phyloP scores from a whole-genome alignment of 1,140 invertebrate species.

The Camponotus vicinus region DNA sequence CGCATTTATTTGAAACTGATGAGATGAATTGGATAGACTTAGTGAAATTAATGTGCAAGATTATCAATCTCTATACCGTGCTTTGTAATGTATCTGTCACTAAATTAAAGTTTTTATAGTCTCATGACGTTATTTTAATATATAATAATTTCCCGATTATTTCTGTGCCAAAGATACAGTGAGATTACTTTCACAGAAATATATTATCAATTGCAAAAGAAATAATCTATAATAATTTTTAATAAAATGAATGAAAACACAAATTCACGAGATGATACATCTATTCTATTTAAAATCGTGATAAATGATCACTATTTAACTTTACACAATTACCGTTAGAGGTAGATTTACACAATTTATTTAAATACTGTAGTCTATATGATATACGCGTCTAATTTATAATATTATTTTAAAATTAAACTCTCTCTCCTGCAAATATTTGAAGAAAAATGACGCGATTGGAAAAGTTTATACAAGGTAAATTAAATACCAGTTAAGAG shows the following conservation, averaged over 20 bases:
- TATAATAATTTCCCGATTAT: background rate
- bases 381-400: background rate
- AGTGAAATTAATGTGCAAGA: constrained; percentile 13
- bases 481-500: background rate
- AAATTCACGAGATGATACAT: background rate
- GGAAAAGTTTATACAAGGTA: background rate
- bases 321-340: background rate
- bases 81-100: background rate
- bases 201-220: background rate
- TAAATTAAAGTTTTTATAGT: constrained; percentile 14
- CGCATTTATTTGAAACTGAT: constrained; percentile 19
- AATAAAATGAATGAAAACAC: background rate
- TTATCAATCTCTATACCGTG: constrained; percentile 7
- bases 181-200: background rate
- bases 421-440: background rate
- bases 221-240: background rate
- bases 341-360: background rate
- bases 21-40: background rate
- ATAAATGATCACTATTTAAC: background rate
- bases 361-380: background rate
- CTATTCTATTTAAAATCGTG: background rate
- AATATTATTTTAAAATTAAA: background rate
- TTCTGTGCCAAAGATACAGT: background rate
- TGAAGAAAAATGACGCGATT: background rate
- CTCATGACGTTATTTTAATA: too few relatives aligned